These are phyloP conservation scores for Colius striatus DNA, from an alignment of 2,113 vertebrate species.

Conservation along the genomic window DNA sequence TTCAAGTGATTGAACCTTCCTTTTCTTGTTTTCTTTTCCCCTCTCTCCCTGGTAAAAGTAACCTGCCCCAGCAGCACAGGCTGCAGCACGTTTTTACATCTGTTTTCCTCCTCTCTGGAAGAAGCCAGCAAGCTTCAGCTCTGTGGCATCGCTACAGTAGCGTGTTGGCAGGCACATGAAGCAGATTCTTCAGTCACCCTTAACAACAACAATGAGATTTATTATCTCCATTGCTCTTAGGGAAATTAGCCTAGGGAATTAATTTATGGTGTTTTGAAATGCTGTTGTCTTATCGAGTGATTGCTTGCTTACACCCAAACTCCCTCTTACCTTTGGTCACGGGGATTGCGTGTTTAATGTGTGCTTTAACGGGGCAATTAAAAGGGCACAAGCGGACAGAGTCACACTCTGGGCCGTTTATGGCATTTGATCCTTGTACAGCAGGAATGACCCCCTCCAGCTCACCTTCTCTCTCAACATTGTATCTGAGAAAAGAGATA, in stretches of 20 bases:
- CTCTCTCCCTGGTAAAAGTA: not conserved
- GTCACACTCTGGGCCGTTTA: constrained; percentile 64
- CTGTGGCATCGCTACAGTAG: constrained; percentile 30
- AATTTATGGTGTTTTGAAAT: constrained; percentile 77
- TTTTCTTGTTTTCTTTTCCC: not conserved
- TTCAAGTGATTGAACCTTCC: not conserved
- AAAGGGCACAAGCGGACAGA: constrained; percentile 46
- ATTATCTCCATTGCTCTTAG: constrained; percentile 62
- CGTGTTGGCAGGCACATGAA: not conserved
- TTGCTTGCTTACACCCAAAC: constrained; percentile 63
- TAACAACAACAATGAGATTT: constrained; percentile 57
- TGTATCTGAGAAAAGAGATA: constrained; percentile 76
- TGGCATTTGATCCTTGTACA: constrained; percentile 72
- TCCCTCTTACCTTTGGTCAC: constrained; percentile 79
- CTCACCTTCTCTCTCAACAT: constrained; percentile 61
- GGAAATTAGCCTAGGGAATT: constrained; percentile 61
- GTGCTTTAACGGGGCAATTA: constrained; percentile 66
- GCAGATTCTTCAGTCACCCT: constrained; percentile 38
- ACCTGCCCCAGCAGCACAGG: not conserved
- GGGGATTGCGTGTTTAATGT: constrained; percentile 64
- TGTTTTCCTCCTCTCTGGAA: not conserved
- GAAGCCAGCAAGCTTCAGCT: not conserved
- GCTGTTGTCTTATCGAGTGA: constrained; percentile 67
- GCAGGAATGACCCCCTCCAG: constrained; percentile 56
- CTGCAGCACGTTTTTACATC: not conserved